Percentiles rank a stretch among this genome's conserved stretches.
phyloP scores from a whole-genome alignment of 2,888 invertebrate species.

The Epirrita christyi region DNA sequence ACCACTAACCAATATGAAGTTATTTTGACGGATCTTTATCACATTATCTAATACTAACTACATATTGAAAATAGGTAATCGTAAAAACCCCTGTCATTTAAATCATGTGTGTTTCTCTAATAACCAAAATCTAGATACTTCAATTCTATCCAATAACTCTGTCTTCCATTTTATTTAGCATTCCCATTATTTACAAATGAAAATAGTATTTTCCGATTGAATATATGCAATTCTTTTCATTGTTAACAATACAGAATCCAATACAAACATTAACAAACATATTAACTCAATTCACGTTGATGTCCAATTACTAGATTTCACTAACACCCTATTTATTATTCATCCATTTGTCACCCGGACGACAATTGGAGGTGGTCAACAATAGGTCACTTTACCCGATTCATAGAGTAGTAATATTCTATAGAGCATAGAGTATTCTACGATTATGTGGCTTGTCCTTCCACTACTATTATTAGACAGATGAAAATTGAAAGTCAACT shows the following conservation, averaged over 20 bases:
- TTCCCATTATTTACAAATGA: background rate
- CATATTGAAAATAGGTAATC: too few species aligned
- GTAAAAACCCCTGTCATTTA: too few species aligned
- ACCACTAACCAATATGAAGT: too few species aligned
- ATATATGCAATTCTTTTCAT: background rate
- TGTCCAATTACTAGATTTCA: slow-evolving; percentile 56
- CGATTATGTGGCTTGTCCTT: too few species aligned
- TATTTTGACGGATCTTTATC: too few species aligned
- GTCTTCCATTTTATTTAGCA: too few species aligned
- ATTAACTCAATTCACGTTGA: slow-evolving; percentile 40
- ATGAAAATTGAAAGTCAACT: background rate
- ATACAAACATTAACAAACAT: slow-evolving; percentile 14
- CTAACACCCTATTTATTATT: slow-evolving; percentile 64
- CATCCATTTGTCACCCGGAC: slow-evolving; percentile 68
- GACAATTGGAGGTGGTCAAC: slow-evolving; percentile 57
- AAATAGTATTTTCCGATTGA: background rate
- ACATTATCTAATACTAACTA: too few species aligned
- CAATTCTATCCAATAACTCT: too few species aligned
- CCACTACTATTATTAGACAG: background rate
- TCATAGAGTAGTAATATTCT: slow-evolving; percentile 3
- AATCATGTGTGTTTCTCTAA: too few species aligned
- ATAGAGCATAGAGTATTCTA: background rate
- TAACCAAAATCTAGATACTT: too few species aligned
- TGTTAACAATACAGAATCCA: slow-evolving; percentile 6
- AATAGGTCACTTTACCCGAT: slow-evolving; percentile 53